A percentile compares a stretch with the other conserved stretches of the same genome.
Conservation (phyloP, 2,888 invertebrate genomes). For the Neocrepidodera transversa region DNA sequence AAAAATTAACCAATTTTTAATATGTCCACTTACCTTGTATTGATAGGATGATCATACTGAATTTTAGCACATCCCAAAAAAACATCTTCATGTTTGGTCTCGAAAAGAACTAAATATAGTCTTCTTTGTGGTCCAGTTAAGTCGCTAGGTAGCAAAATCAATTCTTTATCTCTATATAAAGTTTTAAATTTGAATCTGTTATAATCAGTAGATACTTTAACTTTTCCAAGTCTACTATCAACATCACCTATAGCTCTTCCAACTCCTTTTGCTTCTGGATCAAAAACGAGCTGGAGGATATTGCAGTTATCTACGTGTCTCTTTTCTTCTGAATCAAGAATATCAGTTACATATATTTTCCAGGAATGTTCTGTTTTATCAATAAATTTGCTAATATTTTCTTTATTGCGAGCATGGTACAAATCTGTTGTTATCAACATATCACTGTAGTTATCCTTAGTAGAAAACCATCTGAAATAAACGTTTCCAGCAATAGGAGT, state of each 20-base stretch:
- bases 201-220: constrained; percentile 74
- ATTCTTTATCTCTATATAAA: constrained; percentile 73
- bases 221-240: constrained; percentile 76
- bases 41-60: constrained; percentile 69
- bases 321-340: constrained; percentile 77
- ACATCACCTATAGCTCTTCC: constrained; percentile 81
- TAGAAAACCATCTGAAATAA: constrained; percentile 74
- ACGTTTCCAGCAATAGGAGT: constrained; percentile 79
- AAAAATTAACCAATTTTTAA: too few relatives aligned
- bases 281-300: constrained; percentile 82
- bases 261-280: constrained; percentile 71
- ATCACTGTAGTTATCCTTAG: constrained; percentile 68
- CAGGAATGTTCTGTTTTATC: constrained; percentile 80
- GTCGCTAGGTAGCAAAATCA: constrained; percentile 76
- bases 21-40: constrained; percentile 66
- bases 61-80: constrained; percentile 87
- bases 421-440: constrained; percentile 81
- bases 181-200: constrained; percentile 64
- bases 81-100: constrained; percentile 75
- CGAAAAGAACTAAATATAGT: constrained; percentile 82
- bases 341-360: constrained; percentile 90
- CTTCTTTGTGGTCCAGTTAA: constrained; percentile 77
- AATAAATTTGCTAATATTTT: constrained; percentile 60
- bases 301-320: constrained; percentile 81
- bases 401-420: constrained; percentile 69